phyloP scores from a whole-genome alignment of 1,140 invertebrate species.

The Homarus americanus region DNA sequence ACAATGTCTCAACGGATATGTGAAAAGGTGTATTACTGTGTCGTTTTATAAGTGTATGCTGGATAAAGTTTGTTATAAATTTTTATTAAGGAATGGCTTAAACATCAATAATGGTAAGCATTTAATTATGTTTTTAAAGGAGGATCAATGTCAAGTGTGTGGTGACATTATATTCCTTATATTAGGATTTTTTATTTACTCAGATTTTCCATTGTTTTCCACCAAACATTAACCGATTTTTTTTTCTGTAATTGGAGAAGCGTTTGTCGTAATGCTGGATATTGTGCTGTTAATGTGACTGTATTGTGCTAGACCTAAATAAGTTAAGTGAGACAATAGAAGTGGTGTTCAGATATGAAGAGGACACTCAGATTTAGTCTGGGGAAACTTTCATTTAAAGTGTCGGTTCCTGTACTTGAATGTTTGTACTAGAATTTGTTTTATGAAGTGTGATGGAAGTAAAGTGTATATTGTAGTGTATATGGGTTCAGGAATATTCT shows the following conservation, averaged over 20 bases:
- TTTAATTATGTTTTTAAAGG: too few relatives aligned
- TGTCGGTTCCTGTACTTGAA: not conserved
- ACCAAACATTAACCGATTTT: not conserved
- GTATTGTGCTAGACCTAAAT: not conserved
- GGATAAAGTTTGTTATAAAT: too few relatives aligned
- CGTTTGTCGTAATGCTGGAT: not conserved
- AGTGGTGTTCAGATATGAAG: not conserved
- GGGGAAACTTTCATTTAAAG: not conserved
- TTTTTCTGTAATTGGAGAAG: not conserved
- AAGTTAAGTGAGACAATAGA: not conserved
- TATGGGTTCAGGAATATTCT: not conserved
- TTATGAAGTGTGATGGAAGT: not conserved
- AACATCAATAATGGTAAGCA: too few relatives aligned
- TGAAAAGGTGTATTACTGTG: too few relatives aligned
- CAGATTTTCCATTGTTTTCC: not conserved
- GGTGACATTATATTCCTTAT: not conserved
- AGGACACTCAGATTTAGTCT: not conserved
- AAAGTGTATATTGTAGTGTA: not conserved
- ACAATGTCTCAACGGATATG: too few relatives aligned
- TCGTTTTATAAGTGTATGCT: too few relatives aligned
- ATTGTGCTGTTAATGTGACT: not conserved
- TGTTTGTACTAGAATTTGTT: not conserved
- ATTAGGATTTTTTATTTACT: too few relatives aligned
- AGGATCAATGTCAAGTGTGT: not conserved
- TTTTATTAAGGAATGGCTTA: too few relatives aligned